A percentile compares a stretch with the other conserved stretches of the same genome.
phyloP scores from a whole-genome alignment of 1,140 invertebrate genomes.

The Bradysia coprophila region DNA sequence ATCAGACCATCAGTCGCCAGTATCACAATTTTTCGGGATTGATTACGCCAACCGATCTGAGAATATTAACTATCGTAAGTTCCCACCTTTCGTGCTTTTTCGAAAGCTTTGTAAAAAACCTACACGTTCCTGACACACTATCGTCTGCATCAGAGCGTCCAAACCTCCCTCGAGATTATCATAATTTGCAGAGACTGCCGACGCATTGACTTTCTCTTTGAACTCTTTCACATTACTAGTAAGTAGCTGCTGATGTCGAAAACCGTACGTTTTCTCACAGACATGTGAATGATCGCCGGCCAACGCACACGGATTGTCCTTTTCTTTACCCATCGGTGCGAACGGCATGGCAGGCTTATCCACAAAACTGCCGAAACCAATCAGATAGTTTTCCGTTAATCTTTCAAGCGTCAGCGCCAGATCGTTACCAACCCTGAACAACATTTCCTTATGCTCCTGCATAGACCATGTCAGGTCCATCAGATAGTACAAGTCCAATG shows the following conservation, averaged over 20 bases:
- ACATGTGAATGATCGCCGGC: conserved; percentile 16
- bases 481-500: conserved; percentile 81
- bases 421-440: conserved; percentile 49
- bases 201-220: conserved; percentile 34
- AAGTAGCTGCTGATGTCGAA: conserved; percentile 43
- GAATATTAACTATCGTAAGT: background rate
- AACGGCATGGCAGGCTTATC: conserved; percentile 68
- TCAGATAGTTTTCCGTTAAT: conserved; percentile 63
- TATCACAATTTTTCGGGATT: conserved; percentile 38
- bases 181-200: conserved; percentile 80
- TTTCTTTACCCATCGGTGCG: conserved; percentile 31
- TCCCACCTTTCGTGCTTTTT: too few species aligned
- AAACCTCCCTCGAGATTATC: conserved; percentile 96
- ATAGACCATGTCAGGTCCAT: conserved; percentile 86
- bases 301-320: conserved; percentile 32
- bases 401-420: conserved; percentile 41
- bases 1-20: conserved; percentile 39
- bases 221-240: conserved; percentile 34
- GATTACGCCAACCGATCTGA: conserved; percentile 33
- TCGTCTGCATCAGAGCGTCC: conserved; percentile 97
- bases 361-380: conserved; percentile 72
- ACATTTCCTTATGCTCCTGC: conserved; percentile 66
- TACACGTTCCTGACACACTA: conserved; percentile 57
- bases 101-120: too few species aligned
- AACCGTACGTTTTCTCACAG: conserved; percentile 48